Evolutionary conservation across 2,797 vertebrate genomes (phyloP).

Genomic region (Aulostomus chinensis): DNA sequence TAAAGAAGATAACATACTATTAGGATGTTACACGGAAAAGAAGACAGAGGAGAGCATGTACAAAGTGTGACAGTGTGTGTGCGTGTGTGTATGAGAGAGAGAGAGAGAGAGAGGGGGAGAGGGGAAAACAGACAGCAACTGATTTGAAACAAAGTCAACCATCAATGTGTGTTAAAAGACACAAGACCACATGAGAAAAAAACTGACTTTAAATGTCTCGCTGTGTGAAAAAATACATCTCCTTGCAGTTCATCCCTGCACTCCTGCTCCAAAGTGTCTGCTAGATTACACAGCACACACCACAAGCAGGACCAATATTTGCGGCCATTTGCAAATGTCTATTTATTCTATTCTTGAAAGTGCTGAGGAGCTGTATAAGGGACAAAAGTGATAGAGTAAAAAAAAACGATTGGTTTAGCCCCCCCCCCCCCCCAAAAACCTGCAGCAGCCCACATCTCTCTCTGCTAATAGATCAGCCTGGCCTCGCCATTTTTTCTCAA

Average conservation of each 20-base stretch:
- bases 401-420: conserved; percentile 43
- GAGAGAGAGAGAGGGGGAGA: background rate
- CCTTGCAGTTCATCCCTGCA: too few species aligned
- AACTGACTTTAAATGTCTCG: too few species aligned
- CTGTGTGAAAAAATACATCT: too few species aligned
- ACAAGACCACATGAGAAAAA: too few species aligned
- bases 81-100: too few species aligned
- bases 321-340: conserved; percentile 63
- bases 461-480: conserved; percentile 46
- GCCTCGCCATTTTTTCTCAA: conserved; percentile 70
- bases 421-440: conserved; percentile 26
- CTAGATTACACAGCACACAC: conserved; percentile 58
- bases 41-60: conserved; percentile 5
- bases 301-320: conserved; percentile 67
- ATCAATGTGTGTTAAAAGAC: conserved; percentile 6
- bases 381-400: conserved; percentile 37
- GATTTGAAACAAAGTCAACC: conserved; percentile 30
- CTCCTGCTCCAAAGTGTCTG: conserved; percentile 53
- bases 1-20: conserved; percentile 46
- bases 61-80: background rate
- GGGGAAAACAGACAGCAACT: conserved; percentile 17
- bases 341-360: conserved; percentile 67
- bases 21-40: conserved; percentile 30
- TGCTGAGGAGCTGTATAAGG: conserved; percentile 47
- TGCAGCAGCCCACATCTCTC: conserved; percentile 42